Conservation (phyloP, 2,797 vertebrate genomes). For the Enteromius viviparus region DNA sequence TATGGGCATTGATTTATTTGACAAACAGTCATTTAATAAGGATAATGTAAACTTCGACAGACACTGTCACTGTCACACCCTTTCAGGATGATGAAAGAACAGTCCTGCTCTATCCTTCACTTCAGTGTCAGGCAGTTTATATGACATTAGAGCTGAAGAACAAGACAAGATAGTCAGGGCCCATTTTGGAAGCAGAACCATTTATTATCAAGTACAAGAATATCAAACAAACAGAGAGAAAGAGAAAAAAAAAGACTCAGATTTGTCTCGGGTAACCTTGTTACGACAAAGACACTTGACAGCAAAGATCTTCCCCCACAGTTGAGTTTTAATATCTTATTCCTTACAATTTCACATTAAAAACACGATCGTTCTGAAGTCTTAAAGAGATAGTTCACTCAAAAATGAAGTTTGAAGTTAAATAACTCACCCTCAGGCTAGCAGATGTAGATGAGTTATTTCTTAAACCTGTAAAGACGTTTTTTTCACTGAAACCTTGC, state of each 20-base stretch:
- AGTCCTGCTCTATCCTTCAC: not conserved
- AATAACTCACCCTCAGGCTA: not conserved
- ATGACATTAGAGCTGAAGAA: not conserved
- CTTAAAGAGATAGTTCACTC: not conserved
- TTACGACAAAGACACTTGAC: conserved; percentile 70
- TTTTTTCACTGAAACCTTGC: not conserved
- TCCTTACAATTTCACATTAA: conserved; percentile 61
- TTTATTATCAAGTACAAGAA: conserved; percentile 87
- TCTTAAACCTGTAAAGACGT: not conserved
- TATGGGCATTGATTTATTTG: not conserved
- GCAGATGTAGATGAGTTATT: not conserved
- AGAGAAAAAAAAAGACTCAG: conserved; percentile 67
- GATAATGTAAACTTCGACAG: not conserved
- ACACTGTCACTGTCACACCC: not conserved
- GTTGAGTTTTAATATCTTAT: not conserved
- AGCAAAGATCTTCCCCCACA: not conserved
- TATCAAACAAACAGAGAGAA: conserved; percentile 77
- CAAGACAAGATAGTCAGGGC: conserved; percentile 50
- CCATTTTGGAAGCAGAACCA: conserved; percentile 77
- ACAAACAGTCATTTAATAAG: not conserved
- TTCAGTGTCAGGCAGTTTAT: not conserved
- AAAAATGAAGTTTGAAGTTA: not conserved
- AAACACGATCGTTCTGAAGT: conserved; percentile 62
- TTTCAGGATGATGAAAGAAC: not conserved
- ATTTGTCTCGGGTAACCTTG: conserved; percentile 68